These are phyloP conservation scores for Papilio xuthus DNA, from an alignment of 1,140 invertebrate species.

Conservation along the genomic window DNA sequence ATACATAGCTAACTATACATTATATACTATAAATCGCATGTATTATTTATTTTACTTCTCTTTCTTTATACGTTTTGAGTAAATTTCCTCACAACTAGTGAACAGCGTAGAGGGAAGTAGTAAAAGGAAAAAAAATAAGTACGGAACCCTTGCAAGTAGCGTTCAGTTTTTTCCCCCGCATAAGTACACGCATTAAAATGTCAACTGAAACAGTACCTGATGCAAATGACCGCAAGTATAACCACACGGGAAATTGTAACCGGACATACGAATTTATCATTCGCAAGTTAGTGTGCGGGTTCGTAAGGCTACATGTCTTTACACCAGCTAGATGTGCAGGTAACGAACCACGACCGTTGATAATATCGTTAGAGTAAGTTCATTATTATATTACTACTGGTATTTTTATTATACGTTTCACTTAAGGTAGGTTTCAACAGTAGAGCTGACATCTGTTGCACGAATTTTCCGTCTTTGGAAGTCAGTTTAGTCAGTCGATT, in stretches of 20 bases:
- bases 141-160: background rate
- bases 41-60: too few species aligned
- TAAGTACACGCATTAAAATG: conserved; percentile 49
- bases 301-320: conserved; percentile 42
- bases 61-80: too few species aligned
- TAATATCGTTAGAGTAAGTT: conserved; percentile 48
- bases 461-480: too few species aligned
- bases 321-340: conserved; percentile 64
- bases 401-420: background rate
- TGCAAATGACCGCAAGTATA: conserved; percentile 54
- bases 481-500: too few species aligned
- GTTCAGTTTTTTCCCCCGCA: conserved; percentile 51
- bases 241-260: conserved; percentile 58
- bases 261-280: conserved; percentile 57
- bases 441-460: too few species aligned
- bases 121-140: background rate
- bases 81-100: too few species aligned
- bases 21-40: too few species aligned
- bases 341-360: conserved; percentile 49
- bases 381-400: conserved; percentile 41
- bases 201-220: conserved; percentile 44
- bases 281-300: conserved; percentile 43
- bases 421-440: too few species aligned
- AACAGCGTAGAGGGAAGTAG: too few species aligned
- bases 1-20: too few species aligned